phyloP scores from a whole-genome alignment of 2,113 vertebrate species.

The Numida meleagris region DNA sequence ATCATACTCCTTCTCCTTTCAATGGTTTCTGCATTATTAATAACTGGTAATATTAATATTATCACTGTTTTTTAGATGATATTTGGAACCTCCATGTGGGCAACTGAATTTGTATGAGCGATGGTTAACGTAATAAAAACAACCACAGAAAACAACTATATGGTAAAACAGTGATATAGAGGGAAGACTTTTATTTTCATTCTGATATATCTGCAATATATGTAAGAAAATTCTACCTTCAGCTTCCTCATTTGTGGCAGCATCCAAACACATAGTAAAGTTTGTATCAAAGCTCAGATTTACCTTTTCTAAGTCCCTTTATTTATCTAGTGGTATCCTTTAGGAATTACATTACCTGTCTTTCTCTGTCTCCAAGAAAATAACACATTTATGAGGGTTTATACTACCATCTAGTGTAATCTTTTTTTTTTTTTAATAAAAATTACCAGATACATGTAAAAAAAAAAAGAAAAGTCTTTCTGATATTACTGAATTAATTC shows the following conservation, averaged over 20 bases:
- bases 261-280: background rate
- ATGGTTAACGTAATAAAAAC: background rate
- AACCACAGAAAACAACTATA: background rate
- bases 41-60: background rate
- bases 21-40: background rate
- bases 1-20: background rate
- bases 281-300: background rate
- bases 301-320: background rate
- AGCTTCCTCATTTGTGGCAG: background rate
- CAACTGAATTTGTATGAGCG: background rate
- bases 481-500: background rate
- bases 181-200: background rate
- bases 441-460: background rate
- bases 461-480: background rate
- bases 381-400: conserved; percentile 24
- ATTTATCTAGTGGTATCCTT: background rate
- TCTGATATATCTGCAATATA: background rate
- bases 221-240: background rate
- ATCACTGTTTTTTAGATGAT: background rate
- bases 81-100: background rate
- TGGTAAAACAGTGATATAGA: background rate
- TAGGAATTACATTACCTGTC: background rate
- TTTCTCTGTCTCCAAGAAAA: background rate
- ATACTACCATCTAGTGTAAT: conserved; percentile 66
- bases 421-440: conserved; percentile 4